A percentile compares a stretch with the other conserved stretches of the same genome.
Conservation (phyloP, 2,888 invertebrate species). For the Artemia sinica region DNA sequence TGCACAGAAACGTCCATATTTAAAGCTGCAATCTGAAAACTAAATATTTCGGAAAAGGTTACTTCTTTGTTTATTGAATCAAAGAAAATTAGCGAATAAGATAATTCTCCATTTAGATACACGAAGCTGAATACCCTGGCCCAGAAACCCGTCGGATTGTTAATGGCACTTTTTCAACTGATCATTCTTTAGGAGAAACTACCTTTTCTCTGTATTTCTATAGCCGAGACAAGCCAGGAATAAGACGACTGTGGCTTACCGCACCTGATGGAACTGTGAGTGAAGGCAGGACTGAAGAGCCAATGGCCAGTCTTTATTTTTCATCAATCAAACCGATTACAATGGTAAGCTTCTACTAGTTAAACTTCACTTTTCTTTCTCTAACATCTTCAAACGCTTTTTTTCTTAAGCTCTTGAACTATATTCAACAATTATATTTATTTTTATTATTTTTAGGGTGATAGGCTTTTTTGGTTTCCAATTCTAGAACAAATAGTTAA, state of each 20-base stretch:
- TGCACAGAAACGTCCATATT: too few species aligned
- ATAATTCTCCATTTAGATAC: not conserved
- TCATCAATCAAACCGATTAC: not conserved
- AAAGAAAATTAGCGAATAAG: not conserved
- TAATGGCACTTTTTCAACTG: not conserved
- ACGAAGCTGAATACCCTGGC: not conserved
- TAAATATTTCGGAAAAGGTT: too few species aligned
- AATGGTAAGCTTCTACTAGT: not conserved
- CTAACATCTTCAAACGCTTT: too few species aligned
- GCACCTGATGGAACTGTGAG: not conserved
- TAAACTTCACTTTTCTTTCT: too few species aligned
- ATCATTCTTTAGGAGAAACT: not conserved
- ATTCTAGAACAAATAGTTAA: too few species aligned
- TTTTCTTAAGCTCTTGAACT: too few species aligned
- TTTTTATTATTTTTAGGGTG: too few species aligned
- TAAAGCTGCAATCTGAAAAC: too few species aligned
- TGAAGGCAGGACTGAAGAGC: not conserved
- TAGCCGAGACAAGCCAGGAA: not conserved
- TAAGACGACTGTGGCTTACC: not conserved
- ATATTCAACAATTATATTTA: too few species aligned
- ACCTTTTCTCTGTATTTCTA: not conserved
- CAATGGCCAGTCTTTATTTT: conserved; percentile 7
- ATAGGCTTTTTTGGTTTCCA: too few species aligned
- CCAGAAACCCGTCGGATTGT: not conserved
- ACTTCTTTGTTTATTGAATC: too few species aligned